These are phyloP conservation scores for Syngnathus typhle DNA, from an alignment of 2,113 vertebrate species.

Conservation along the genomic window DNA sequence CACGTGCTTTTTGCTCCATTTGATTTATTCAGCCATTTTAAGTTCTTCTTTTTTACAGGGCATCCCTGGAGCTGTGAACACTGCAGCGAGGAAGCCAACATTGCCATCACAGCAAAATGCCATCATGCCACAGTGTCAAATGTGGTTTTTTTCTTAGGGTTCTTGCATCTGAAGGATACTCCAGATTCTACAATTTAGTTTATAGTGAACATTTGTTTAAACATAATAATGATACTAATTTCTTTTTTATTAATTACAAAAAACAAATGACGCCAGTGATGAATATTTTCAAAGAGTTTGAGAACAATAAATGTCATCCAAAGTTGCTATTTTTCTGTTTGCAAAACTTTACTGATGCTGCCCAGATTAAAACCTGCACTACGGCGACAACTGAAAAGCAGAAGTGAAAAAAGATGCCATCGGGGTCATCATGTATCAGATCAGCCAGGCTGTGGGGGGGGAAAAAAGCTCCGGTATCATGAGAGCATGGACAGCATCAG, in stretches of 20 bases:
- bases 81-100: slow-evolving; percentile 1
- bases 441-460: slow-evolving; percentile 5
- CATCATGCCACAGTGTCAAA: slow-evolving; percentile 9
- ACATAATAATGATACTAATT: no score
- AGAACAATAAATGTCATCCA: not conserved
- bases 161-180: not conserved
- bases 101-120: slow-evolving; percentile 13
- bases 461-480: slow-evolving; percentile 8
- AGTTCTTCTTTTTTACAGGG: not conserved
- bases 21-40: not conserved
- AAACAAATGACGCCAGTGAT: no score
- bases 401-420: slow-evolving; percentile 2
- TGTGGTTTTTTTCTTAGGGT: not conserved
- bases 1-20: not conserved
- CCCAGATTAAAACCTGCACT: slow-evolving; percentile 9
- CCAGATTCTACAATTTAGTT: not conserved
- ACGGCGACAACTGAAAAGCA: slow-evolving; percentile 4
- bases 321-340: not conserved
- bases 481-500: slow-evolving; percentile 15
- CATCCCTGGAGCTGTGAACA: slow-evolving; percentile 1
- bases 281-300: no score
- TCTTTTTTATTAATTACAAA: no score
- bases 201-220: not conserved
- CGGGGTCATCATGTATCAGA: slow-evolving; percentile 6
- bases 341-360: not conserved